Percentiles rank a stretch among this genome's conserved stretches.
phyloP scores from a whole-genome alignment of 2,888 invertebrate genomes.

The Dichetophora obliterata region DNA sequence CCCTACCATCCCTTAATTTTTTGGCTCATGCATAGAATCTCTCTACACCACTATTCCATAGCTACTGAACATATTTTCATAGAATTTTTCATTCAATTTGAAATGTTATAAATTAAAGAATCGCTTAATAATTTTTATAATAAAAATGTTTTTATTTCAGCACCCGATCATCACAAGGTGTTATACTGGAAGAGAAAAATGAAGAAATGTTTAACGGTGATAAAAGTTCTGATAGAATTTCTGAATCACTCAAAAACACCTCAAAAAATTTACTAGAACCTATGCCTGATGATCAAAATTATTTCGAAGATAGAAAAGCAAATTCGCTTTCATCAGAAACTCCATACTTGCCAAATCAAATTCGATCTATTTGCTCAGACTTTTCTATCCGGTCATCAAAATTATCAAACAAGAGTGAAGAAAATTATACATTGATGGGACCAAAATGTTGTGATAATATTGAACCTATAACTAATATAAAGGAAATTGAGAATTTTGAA shows the following conservation, averaged over 20 bases:
- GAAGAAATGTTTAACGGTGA: conserved; percentile 67
- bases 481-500: not conserved
- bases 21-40: too few relatives aligned
- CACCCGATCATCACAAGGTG: conserved; percentile 58
- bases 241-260: not conserved
- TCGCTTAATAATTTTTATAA: too few relatives aligned
- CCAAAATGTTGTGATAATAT: not conserved
- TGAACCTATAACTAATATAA: too few relatives aligned
- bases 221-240: conserved; percentile 34
- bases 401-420: not conserved
- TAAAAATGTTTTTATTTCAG: conserved; percentile 33
- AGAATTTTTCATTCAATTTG: too few relatives aligned
- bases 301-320: not conserved
- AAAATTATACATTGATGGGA: conserved; percentile 17
- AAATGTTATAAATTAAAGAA: too few relatives aligned
- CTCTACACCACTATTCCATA: too few relatives aligned
- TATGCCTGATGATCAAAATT: not conserved
- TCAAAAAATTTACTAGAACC: not conserved
- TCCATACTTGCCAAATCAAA: conserved; percentile 4
- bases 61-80: too few relatives aligned
- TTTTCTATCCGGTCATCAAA: conserved; percentile 5
- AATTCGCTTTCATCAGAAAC: not conserved
- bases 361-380: conserved; percentile 19
- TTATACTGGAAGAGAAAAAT: conserved; percentile 75
- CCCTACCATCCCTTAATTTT: too few relatives aligned